A percentile compares a stretch with the other conserved stretches of the same genome.
These are phyloP conservation scores for Rhyzopertha dominica DNA, from an alignment of 1,140 invertebrate genomes.

Conservation along the genomic window DNA sequence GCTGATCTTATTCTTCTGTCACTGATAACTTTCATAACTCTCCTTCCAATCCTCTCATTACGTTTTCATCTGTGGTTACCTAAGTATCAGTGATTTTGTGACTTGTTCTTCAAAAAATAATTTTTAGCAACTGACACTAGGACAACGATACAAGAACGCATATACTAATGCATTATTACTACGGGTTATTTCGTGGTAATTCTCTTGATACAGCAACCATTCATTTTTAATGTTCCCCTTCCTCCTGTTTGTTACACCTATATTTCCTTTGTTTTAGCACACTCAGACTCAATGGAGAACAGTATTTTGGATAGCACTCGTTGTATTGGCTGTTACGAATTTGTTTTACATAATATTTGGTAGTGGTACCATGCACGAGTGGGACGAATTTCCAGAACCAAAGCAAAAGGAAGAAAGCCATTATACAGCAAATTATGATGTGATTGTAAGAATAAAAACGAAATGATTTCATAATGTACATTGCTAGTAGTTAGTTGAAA, in stretches of 20 bases:
- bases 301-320: conserved; percentile 78
- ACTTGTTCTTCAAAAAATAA: no score
- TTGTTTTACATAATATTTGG: conserved; percentile 67
- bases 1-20: no score
- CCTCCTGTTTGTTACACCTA: conserved; percentile 14
- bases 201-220: not conserved
- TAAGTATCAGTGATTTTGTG: no score
- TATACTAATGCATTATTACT: not conserved
- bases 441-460: no score
- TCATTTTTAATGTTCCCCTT: not conserved
- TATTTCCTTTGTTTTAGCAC: conserved; percentile 53
- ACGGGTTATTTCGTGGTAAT: not conserved
- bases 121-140: no score
- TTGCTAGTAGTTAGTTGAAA: no score
- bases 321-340: conserved; percentile 67
- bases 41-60: no score
- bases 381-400: conserved; percentile 48
- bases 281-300: conserved; percentile 70
- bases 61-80: no score
- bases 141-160: not conserved
- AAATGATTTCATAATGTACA: no score
- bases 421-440: no score
- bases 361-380: conserved; percentile 66
- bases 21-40: no score
- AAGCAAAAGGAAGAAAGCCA: conserved; percentile 9